phyloP scores from a whole-genome alignment of 2,888 invertebrate genomes.

The Argyra leucocephala region DNA sequence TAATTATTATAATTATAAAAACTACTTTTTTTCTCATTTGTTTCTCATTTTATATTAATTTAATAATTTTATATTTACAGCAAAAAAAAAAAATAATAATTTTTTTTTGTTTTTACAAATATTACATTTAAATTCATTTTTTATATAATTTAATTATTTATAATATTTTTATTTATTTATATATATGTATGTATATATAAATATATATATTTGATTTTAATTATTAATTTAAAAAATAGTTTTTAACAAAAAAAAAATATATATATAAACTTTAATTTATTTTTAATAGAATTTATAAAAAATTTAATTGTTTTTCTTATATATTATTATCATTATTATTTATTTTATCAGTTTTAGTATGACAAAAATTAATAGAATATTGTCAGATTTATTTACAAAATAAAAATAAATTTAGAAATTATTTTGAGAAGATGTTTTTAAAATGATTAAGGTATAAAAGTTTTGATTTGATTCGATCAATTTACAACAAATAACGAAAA shows the following conservation, averaged over 20 bases:
- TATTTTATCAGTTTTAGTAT: neutral
- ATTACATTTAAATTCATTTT: neutral
- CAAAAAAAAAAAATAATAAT: neutral
- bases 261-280: neutral
- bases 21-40: neutral
- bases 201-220: no score
- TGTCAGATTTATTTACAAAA: no score
- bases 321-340: neutral
- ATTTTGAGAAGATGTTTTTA: no score
- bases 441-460: no score
- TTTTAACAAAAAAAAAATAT: no score
- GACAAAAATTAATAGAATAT: no score
- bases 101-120: neutral
- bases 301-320: neutral
- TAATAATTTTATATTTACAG: neutral
- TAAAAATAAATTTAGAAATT: no score
- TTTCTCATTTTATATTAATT: neutral
- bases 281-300: constrained; percentile 4
- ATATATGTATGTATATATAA: constrained; percentile 10
- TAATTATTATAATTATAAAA: no score
- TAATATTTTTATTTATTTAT: no score
- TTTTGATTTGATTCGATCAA: no score
- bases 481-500: no score
- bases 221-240: neutral
- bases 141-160: neutral